A percentile compares a stretch with the other conserved stretches of the same genome.
These are phyloP conservation scores for Rhagium mordax DNA, from an alignment of 2,888 invertebrate genomes.

Conservation along the genomic window DNA sequence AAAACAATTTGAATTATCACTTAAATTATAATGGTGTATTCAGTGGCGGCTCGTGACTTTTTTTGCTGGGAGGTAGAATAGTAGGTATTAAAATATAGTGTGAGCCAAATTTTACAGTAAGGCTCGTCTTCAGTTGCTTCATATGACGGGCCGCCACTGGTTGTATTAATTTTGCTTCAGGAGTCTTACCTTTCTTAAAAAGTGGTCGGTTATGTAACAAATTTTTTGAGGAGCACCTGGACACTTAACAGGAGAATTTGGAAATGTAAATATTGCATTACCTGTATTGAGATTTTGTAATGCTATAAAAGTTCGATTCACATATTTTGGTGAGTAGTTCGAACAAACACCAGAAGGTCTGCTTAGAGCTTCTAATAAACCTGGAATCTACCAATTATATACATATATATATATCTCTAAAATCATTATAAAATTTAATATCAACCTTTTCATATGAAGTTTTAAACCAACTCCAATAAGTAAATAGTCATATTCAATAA, in stretches of 20 bases:
- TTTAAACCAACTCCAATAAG: slow-evolving; percentile 89
- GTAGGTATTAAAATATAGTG: no score
- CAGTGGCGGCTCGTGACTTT: no score
- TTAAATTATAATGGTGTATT: no score
- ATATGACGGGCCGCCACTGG: no score
- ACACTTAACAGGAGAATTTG: slow-evolving; percentile 93
- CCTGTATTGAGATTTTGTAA: slow-evolving; percentile 81
- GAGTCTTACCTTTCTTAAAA: slow-evolving; percentile 82
- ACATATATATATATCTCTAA: neutral
- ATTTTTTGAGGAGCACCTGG: slow-evolving; percentile 99
- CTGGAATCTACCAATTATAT: slow-evolving; percentile 80
- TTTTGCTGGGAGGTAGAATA: no score
- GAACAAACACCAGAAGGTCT: slow-evolving; percentile 85
- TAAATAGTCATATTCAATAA: slow-evolving; percentile 87
- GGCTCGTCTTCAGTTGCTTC: no score
- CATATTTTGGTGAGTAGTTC: slow-evolving; percentile 88
- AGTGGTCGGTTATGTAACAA: slow-evolving; percentile 91
- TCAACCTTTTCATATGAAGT: slow-evolving; percentile 82
- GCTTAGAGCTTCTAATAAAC: slow-evolving; percentile 83
- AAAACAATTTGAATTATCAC: no score
- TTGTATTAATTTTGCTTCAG: no score
- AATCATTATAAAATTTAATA: slow-evolving; percentile 20
- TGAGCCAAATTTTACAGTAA: no score
- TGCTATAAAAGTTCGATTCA: slow-evolving; percentile 82
- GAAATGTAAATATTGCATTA: slow-evolving; percentile 94